These are phyloP conservation scores for Gavia stellata DNA, from an alignment of 2,113 vertebrate species.

Conservation along the genomic window DNA sequence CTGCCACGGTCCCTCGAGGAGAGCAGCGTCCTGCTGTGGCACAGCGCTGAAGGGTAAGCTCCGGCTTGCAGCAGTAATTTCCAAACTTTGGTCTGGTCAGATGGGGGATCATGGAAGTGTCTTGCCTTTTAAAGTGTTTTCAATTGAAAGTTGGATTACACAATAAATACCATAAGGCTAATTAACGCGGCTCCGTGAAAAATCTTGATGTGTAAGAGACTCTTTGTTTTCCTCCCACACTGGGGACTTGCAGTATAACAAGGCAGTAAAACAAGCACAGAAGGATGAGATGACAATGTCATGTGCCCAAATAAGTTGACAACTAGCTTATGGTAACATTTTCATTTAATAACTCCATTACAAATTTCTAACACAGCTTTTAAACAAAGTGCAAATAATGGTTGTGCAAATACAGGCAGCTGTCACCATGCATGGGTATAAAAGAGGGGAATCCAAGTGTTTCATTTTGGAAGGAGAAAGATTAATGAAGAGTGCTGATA, in stretches of 20 bases:
- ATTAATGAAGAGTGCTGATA: neutral
- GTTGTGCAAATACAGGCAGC: neutral
- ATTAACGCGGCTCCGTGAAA: neutral
- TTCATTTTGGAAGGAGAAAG: neutral
- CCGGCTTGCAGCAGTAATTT: accelerated
- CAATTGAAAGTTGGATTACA: neutral
- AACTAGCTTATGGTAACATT: neutral
- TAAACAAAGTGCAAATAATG: neutral
- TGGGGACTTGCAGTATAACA: neutral
- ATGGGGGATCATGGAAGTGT: neutral
- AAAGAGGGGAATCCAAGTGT: neutral
- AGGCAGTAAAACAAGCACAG: neutral
- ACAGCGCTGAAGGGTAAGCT: neutral
- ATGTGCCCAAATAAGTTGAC: neutral
- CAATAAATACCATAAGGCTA: neutral
- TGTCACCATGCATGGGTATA: neutral
- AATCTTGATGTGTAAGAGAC: neutral
- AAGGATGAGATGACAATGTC: neutral
- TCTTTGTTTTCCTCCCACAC: neutral
- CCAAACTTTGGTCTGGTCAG: neutral
- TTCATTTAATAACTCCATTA: neutral
- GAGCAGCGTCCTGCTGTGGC: neutral
- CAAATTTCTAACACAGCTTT: neutral
- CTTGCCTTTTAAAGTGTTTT: neutral
- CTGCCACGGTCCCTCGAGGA: accelerated